Conservation (phyloP, 2,888 invertebrate species). For the Theodoxus fluviatilis region DNA sequence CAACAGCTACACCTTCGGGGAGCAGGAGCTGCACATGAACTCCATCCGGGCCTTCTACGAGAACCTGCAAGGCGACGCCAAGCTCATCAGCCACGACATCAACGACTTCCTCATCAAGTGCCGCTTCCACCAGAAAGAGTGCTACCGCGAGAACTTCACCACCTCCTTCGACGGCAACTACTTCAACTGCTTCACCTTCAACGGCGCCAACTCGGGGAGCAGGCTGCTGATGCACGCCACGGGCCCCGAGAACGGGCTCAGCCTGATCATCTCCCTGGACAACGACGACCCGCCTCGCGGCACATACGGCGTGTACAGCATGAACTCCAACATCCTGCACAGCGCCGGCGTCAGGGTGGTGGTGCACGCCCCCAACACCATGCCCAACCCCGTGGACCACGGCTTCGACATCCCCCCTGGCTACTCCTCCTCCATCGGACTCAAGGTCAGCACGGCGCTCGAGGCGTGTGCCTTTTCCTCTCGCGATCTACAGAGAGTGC, state of each 20-base stretch:
- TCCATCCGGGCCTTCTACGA: conserved; percentile 56
- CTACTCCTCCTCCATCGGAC: conserved; percentile 56
- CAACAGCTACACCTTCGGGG: conserved; percentile 31
- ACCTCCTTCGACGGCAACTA: conserved; percentile 55
- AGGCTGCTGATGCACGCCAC: conserved; percentile 54
- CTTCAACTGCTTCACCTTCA: conserved; percentile 61
- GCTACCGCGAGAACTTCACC: conserved; percentile 49
- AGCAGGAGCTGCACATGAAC: conserved; percentile 41
- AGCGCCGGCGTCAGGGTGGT: conserved; percentile 59
- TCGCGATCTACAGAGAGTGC: too few relatives aligned
- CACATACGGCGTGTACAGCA: conserved; percentile 51
- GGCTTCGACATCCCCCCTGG: conserved; percentile 62
- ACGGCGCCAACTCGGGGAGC: conserved; percentile 43
- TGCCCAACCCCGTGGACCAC: conserved; percentile 59
- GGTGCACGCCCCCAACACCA: conserved; percentile 59
- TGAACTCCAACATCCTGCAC: conserved; percentile 54
- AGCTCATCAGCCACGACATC: conserved; percentile 48
- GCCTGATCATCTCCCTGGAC: conserved; percentile 57
- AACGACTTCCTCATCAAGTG: conserved; percentile 55
- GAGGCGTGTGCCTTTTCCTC: too few relatives aligned
- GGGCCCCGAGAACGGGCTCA: conserved; percentile 59
- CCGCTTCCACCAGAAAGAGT: conserved; percentile 48
- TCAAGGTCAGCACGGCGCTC: too few relatives aligned
- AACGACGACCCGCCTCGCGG: conserved; percentile 55
- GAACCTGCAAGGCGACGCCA: conserved; percentile 51